Base-by-base conservation (phyloP, 2,888 invertebrate species). In the Romanomermis culicivorax region DNA sequence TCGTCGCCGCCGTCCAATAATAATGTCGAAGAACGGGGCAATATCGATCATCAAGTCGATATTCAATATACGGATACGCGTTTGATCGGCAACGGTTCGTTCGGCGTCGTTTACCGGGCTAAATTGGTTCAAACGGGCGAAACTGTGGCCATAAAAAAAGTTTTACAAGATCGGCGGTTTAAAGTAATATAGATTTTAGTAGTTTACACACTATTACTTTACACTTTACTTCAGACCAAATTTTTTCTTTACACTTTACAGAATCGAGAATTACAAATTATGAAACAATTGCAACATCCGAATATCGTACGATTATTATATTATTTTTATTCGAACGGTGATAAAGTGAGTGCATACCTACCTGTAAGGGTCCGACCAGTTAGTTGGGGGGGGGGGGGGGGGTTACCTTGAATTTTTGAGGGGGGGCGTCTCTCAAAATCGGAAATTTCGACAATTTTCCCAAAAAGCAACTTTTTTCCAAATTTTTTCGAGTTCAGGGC, bases 251-350 rank as follows among this genome's bases (percentile, higher is more conserved):
- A n/a, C n/a, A n/a, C n/a, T n/a, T 53, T 53, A 24, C 36, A 93
- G 91, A 95, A 95, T 78, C 85, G 95, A 71, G 95, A 95, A 78
- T 80, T 95, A 75, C 91, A 93, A 79, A 93, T 95, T 67, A 95
- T 95, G 93, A 80, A 91, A 75, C 83, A 88, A 74, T 78, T 95
- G 77, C 89, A 93, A 77, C 95, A 95, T 77, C 89, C 88, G 82
- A 95, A 95, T 79, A 93, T 95, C 79, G 93, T 95, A 73, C 88
- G 88, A 80, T 81, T 95, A 77, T 88, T 88, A 79, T 95, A 87
- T 79, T 95, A 89, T 83, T 95, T 95, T 79, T 93, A 93, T 79
- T 93, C 91, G 73, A 87, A 87, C 75, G 93, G 93, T 75, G 93
- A 93, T 78, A 91, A 91, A 86, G 89, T 88, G 77, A 7, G 36